These are phyloP conservation scores for Orius laevigatus DNA, from an alignment of 1,140 invertebrate species.

Conservation along the genomic window DNA sequence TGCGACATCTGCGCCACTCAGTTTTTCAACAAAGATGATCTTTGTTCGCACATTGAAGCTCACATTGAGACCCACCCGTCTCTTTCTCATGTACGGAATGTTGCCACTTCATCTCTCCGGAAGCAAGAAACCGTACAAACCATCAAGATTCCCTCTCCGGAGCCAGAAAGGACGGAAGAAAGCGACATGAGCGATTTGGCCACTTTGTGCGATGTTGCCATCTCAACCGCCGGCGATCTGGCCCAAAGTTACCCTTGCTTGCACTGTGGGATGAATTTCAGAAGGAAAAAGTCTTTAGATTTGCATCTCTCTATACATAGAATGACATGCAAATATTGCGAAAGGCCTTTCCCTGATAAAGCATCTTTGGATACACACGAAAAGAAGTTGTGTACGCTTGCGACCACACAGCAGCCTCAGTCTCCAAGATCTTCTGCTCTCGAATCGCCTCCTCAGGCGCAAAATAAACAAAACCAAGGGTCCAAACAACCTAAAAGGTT, in stretches of 20 bases:
- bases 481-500: conserved; percentile 19
- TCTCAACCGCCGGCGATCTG: conserved; percentile 17
- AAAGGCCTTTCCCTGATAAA: conserved; percentile 15
- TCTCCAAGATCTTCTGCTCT: background rate
- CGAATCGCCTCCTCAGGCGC: background rate
- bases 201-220: conserved; percentile 19
- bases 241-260: conserved; percentile 15
- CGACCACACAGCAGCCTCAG: background rate
- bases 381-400: conserved; percentile 9
- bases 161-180: conserved; percentile 10
- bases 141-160: conserved; percentile 1
- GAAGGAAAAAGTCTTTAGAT: conserved; percentile 14
- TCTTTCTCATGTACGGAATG: conserved; percentile 12
- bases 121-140: conserved; percentile 4
- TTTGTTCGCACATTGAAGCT: conserved; percentile 16
- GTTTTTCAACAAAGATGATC: conserved; percentile 15
- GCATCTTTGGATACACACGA: conserved; percentile 14
- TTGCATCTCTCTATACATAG: conserved; percentile 15
- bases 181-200: conserved; percentile 19
- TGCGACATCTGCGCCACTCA: conserved; percentile 17
- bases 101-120: conserved; percentile 15
- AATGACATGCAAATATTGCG: conserved; percentile 17
- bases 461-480: conserved; percentile 1
- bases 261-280: conserved; percentile 18
- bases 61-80: conserved; percentile 17